phyloP scores from a whole-genome alignment of 2,888 invertebrate species.

The Drosophila koepferae region DNA sequence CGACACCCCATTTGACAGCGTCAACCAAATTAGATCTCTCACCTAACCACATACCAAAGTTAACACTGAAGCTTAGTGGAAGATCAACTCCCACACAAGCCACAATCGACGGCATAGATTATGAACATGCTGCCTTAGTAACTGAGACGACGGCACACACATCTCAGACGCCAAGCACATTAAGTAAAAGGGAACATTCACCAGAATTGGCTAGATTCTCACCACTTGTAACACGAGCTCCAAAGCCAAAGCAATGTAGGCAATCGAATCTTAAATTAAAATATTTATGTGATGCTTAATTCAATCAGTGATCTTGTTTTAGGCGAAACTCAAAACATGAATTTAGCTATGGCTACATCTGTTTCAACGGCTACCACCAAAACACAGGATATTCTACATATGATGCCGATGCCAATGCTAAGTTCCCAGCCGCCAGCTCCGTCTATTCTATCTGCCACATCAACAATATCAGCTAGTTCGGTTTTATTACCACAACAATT shows the following conservation, averaged over 20 bases:
- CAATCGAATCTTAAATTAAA: constrained; percentile 28
- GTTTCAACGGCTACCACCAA: constrained; percentile 2
- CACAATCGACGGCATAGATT: constrained; percentile 6
- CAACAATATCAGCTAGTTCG: constrained; percentile 80
- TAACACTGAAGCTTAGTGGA: constrained; percentile 90
- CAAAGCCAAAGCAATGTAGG: constrained; percentile 88
- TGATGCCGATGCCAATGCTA: constrained; percentile 7
- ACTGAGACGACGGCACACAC: neutral
- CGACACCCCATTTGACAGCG: constrained; percentile 10
- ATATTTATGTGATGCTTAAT: constrained; percentile 9
- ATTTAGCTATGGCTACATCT: constrained; percentile 13
- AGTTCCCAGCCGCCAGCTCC: neutral
- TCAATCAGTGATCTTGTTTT: constrained; percentile 15
- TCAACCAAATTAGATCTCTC: constrained; percentile 40
- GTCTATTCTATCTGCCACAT: constrained; percentile 9
- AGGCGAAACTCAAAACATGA: constrained; percentile 37
- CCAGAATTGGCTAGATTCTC: constrained; percentile 94
- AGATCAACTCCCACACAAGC: constrained; percentile 33
- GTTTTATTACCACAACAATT: constrained; percentile 81
- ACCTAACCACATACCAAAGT: constrained; percentile 88
- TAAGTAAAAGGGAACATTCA: constrained; percentile 88
- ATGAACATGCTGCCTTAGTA: constrained; percentile 25
- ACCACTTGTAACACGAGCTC: constrained; percentile 92
- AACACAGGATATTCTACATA: neutral
- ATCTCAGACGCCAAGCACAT: neutral